phyloP scores from a whole-genome alignment of 2,888 invertebrate species.

The Leptura quadrifasciata region DNA sequence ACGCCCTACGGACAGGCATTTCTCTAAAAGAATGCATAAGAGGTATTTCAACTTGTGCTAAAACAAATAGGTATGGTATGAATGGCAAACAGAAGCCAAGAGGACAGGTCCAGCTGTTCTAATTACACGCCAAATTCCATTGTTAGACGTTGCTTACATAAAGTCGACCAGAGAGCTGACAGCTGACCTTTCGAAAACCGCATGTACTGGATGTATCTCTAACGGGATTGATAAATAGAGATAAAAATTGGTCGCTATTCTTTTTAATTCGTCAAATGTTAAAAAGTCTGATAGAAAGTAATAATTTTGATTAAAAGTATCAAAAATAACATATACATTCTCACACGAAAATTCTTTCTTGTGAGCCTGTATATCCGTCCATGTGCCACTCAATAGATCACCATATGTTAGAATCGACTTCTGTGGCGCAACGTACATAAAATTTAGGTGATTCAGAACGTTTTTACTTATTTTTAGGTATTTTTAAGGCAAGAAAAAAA shows the following conservation, averaged over 20 bases:
- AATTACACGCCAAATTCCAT: constrained; percentile 2
- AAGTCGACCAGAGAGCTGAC: constrained; percentile 3
- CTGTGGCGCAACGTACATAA: too few relatives aligned
- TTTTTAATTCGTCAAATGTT: too few relatives aligned
- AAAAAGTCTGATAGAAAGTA: too few relatives aligned
- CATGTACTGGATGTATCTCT: neutral
- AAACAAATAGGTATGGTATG: constrained; percentile 3
- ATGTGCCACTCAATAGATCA: too few relatives aligned
- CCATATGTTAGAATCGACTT: too few relatives aligned
- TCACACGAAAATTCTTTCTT: too few relatives aligned
- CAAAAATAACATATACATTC: too few relatives aligned
- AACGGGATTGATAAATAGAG: neutral
- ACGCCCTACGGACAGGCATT: neutral
- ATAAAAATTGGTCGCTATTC: neutral
- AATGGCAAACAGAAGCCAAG: neutral
- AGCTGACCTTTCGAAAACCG: constrained; percentile 20
- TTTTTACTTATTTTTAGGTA: too few relatives aligned
- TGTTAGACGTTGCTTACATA: constrained; percentile 17
- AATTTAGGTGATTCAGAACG: too few relatives aligned
- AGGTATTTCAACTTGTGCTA: neutral
- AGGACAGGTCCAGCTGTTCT: constrained; percentile 7
- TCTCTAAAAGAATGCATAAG: neutral
- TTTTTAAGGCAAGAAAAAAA: too few relatives aligned
- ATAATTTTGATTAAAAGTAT: too few relatives aligned
- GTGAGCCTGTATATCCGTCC: too few relatives aligned